Percentiles rank a stretch among this genome's conserved stretches.
These are phyloP conservation scores for Platichthys stellatus DNA, from an alignment of 2,113 vertebrate genomes.

Conservation along the genomic window DNA sequence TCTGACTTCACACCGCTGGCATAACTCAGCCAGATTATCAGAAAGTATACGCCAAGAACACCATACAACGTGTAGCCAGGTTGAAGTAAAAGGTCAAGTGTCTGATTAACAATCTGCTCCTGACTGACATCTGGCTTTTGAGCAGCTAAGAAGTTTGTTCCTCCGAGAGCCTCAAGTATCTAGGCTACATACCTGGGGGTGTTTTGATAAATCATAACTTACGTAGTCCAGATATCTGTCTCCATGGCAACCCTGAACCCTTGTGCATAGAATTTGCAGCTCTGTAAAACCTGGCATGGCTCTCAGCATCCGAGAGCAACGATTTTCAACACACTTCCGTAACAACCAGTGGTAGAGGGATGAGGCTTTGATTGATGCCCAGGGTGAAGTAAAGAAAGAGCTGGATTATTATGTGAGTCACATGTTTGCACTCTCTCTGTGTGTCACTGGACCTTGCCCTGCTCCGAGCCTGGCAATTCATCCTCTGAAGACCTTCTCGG, in stretches of 20 bases:
- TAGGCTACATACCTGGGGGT: conserved; percentile 50
- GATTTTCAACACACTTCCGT: conserved; percentile 20
- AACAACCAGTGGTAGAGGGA: conserved; percentile 5
- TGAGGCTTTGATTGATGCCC: conserved; percentile 5
- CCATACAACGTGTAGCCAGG: too few relatives aligned
- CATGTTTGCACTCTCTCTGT: not conserved
- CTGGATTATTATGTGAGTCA: not conserved
- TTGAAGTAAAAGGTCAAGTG: not conserved
- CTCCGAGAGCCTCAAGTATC: conserved; percentile 41
- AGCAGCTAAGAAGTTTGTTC: conserved; percentile 1
- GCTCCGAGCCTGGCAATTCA: not conserved
- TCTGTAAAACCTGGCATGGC: conserved; percentile 33
- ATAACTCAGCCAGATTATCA: conserved; percentile 7
- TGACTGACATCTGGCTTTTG: conserved; percentile 23
- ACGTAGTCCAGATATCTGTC: conserved; percentile 64
- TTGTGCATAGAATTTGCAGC: conserved; percentile 41
- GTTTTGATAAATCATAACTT: conserved; percentile 65
- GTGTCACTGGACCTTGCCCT: conserved; percentile 5
- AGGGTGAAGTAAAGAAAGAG: conserved; percentile 20
- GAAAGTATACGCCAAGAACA: not conserved
- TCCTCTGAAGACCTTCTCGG: conserved; percentile 23
- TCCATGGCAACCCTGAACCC: conserved; percentile 74
- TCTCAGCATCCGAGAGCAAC: conserved; percentile 45
- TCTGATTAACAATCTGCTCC: conserved; percentile 2
- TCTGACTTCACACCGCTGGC: conserved; percentile 15